A percentile compares a stretch with the other conserved stretches of the same genome.
Evolutionary conservation across 2,888 invertebrate genomes (phyloP).

Genomic region (Pimpla rufipes): DNA sequence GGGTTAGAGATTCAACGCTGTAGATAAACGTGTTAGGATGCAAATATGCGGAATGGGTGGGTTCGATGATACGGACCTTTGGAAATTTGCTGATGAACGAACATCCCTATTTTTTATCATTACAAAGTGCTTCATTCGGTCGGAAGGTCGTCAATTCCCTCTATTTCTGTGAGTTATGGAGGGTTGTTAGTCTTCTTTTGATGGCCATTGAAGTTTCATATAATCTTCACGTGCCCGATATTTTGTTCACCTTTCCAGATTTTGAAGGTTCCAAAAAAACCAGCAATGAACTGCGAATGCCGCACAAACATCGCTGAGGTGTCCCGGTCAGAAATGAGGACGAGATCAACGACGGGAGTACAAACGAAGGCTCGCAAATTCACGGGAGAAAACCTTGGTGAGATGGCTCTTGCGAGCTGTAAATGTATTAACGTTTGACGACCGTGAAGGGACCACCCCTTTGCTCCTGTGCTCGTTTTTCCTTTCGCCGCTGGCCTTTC

Average conservation of each 20-base stretch:
- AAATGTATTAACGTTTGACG: conserved; percentile 85
- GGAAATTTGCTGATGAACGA: conserved; percentile 10
- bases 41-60: conserved; percentile 45
- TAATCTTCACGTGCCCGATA: not conserved
- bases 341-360: conserved; percentile 58
- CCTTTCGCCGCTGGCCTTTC: conserved; percentile 46
- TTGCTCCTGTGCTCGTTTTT: conserved; percentile 35
- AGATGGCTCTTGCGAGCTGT: conserved; percentile 81
- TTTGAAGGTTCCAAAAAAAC: not conserved
- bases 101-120: conserved; percentile 18
- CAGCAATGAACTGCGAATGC: not conserved
- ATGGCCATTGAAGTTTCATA: not conserved
- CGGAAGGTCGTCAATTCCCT: too few species aligned
- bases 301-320: not conserved
- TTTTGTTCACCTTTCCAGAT: not conserved
- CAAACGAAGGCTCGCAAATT: conserved; percentile 41
- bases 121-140: not conserved
- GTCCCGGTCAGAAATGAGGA: conserved; percentile 11
- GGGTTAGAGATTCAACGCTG: conserved; percentile 73
- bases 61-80: conserved; percentile 49
- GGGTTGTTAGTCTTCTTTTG: not conserved
- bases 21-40: conserved; percentile 71
- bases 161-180: too few species aligned
- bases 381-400: conserved; percentile 19
- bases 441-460: conserved; percentile 80